Evolutionary conservation across 2,113 vertebrate species (phyloP).

Genomic region (human (Homo sapiens)): DNA sequence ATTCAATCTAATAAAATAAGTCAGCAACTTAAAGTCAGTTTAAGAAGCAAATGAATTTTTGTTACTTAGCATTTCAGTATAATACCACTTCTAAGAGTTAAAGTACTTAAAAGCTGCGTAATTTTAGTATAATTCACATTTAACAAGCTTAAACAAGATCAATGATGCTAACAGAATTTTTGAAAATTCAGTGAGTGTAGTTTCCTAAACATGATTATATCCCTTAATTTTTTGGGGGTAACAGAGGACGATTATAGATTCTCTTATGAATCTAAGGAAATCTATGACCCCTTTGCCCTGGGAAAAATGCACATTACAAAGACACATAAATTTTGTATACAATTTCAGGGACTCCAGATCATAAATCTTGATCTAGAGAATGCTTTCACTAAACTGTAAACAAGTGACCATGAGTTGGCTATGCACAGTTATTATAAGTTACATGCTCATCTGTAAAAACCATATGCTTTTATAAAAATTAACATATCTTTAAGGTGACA

Average conservation of each 20-base stretch:
- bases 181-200: background rate
- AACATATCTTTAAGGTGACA: conserved; percentile 18
- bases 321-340: background rate
- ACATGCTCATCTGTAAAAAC: background rate
- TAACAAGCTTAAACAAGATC: background rate
- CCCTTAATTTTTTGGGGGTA: background rate
- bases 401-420: background rate
- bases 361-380: conserved; percentile 9
- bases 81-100: conserved; percentile 18
- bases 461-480: conserved; percentile 6
- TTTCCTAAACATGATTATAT: conserved; percentile 38
- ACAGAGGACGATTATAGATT: background rate
- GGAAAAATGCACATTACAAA: conserved; percentile 22
- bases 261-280: background rate
- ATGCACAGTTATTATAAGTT: background rate
- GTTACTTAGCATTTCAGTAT: background rate
- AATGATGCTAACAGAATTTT: conserved; percentile 4
- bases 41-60: conserved; percentile 33
- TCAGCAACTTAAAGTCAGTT: background rate
- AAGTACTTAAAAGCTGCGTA: background rate
- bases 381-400: conserved; percentile 6
- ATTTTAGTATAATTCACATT: conserved; percentile 5
- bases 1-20: conserved; percentile 29
- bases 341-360: background rate
- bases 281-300: background rate